Conservation (phyloP, 2,113 vertebrate genomes). For the Anseranas semipalmata region DNA sequence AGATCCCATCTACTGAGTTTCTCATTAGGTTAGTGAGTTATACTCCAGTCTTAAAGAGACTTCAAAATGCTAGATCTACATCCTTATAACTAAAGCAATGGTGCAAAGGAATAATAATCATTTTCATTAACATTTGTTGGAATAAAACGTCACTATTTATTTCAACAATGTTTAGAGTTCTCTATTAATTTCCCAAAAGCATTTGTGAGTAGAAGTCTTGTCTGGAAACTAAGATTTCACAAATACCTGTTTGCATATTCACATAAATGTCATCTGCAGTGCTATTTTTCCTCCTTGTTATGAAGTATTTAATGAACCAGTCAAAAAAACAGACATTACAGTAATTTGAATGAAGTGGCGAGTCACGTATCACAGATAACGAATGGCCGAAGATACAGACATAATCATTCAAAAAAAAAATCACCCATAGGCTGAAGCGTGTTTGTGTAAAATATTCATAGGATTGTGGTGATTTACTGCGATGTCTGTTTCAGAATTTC, state of each 20-base stretch:
- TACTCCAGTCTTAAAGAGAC: not conserved
- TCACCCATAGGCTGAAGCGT: not conserved
- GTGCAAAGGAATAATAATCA: not conserved
- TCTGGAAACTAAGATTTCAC: not conserved
- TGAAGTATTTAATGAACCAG: constrained; percentile 24
- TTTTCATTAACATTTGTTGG: not conserved
- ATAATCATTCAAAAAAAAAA: not conserved
- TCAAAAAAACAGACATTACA: constrained; percentile 10
- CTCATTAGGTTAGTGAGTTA: not conserved
- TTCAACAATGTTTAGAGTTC: not conserved
- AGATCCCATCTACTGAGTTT: not conserved
- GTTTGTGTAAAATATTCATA: constrained; percentile 45
- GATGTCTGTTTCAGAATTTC: not conserved
- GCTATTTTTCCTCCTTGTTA: not conserved
- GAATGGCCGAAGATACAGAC: constrained; percentile 29
- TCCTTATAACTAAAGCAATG: not conserved
- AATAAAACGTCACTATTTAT: not conserved
- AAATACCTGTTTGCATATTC: not conserved
- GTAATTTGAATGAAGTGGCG: constrained; percentile 16
- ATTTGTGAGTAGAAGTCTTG: not conserved
- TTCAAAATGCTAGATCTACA: not conserved
- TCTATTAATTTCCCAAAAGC: not conserved
- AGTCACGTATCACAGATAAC: not conserved
- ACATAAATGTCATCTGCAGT: not conserved
- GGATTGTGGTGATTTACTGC: not conserved